These are phyloP conservation scores for Linnaemya vulpina DNA, from an alignment of 2,888 invertebrate genomes.

Conservation along the genomic window DNA sequence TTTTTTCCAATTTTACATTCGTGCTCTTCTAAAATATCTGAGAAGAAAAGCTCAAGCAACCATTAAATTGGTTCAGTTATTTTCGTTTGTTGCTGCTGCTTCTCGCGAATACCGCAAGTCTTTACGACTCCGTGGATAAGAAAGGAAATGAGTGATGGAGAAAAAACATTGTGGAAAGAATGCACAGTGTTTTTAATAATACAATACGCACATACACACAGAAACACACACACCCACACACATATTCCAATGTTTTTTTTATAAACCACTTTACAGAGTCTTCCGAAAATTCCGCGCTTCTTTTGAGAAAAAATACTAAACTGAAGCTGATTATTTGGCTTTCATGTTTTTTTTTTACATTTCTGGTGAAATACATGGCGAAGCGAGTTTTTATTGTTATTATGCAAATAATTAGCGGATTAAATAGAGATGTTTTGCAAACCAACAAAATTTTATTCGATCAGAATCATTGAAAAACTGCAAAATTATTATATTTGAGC, in stretches of 20 bases:
- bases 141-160: not conserved
- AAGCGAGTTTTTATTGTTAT: too few relatives aligned
- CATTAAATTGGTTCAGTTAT: conserved; percentile 56
- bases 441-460: too few relatives aligned
- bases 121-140: not conserved
- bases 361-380: too few relatives aligned
- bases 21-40: conserved; percentile 22
- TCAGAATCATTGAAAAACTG: too few relatives aligned
- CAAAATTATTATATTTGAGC: too few relatives aligned
- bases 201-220: not conserved
- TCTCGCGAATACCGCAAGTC: conserved; percentile 16
- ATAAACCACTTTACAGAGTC: not conserved
- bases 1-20: not conserved
- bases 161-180: conserved; percentile 19
- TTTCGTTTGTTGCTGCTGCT: not conserved
- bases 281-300: too few relatives aligned
- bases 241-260: not conserved
- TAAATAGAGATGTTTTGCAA: too few relatives aligned
- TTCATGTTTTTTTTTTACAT: too few relatives aligned
- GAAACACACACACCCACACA: not conserved
- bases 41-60: conserved; percentile 39
- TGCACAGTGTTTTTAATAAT: conserved; percentile 49
- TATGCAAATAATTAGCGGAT: too few relatives aligned
- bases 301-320: too few relatives aligned
- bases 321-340: too few relatives aligned